Percentiles rank a stretch among this genome's conserved stretches.
Evolutionary conservation across 2,113 vertebrate genomes (phyloP).

Genomic region (Mus pahari): DNA sequence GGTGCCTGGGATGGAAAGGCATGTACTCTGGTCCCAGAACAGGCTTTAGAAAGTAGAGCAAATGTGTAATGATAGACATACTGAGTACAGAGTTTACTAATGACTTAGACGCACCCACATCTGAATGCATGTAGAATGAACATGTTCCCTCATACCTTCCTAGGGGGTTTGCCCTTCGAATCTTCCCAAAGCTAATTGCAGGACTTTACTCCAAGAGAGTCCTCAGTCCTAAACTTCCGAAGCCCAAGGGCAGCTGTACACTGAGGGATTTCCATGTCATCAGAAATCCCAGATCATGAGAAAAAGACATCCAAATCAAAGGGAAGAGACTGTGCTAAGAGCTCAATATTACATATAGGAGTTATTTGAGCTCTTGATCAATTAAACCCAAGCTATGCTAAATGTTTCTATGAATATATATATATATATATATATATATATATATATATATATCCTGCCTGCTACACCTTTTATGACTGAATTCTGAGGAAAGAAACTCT

Average conservation of each 20-base stretch:
- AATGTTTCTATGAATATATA: background rate
- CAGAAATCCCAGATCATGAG: background rate
- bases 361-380: background rate
- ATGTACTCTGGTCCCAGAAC: background rate
- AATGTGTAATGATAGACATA: background rate
- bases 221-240: background rate
- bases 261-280: background rate
- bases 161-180: background rate
- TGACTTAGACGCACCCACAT: background rate
- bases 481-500: background rate
- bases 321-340: background rate
- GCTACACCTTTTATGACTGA: background rate
- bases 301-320: background rate
- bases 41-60: background rate
- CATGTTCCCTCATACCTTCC: background rate
- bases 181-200: background rate
- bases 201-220: background rate
- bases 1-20: background rate
- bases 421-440: too few species aligned
- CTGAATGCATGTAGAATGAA: background rate
- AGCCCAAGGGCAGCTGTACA: background rate
- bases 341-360: background rate
- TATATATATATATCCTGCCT: background rate
- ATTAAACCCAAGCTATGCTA: background rate
- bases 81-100: background rate